phyloP scores from a whole-genome alignment of 1,140 invertebrate species.

The Pissodes strobi region DNA sequence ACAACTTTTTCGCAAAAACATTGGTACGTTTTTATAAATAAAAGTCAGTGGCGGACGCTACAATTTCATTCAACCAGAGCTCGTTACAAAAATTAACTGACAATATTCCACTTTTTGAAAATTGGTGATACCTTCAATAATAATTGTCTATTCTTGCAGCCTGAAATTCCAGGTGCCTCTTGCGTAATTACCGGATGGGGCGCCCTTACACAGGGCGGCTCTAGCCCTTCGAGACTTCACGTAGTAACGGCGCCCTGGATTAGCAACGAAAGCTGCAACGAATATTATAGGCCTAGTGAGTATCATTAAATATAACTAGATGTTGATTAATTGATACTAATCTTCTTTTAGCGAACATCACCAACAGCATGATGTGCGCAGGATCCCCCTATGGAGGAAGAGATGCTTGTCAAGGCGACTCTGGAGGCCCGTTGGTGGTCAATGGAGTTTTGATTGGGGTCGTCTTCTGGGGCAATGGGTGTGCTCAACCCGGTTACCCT shows the following conservation, averaged over 20 bases:
- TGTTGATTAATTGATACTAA: no score
- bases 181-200: slow-evolving; percentile 43
- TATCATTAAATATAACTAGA: no score
- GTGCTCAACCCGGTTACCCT: slow-evolving; percentile 66
- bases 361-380: slow-evolving; percentile 53
- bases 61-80: no score
- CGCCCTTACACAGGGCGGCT: slow-evolving; percentile 27
- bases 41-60: no score
- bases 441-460: slow-evolving; percentile 58
- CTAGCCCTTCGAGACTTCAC: neutral
- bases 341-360: slow-evolving; percentile 46
- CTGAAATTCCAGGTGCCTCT: neutral
- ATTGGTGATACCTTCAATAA: no score
- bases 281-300: slow-evolving; percentile 8
- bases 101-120: no score
- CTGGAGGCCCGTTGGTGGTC: slow-evolving; percentile 64
- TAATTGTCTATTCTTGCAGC: no score
- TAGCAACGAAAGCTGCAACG: slow-evolving; percentile 5
- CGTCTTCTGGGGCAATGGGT: slow-evolving; percentile 75
- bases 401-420: slow-evolving; percentile 69
- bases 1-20: no score
- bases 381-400: slow-evolving; percentile 53
- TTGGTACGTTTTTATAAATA: no score
- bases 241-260: slow-evolving; percentile 8
- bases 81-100: no score